Evolutionary conservation across 2,113 vertebrate species (phyloP).

Genomic region (Sorex fumeus): DNA sequence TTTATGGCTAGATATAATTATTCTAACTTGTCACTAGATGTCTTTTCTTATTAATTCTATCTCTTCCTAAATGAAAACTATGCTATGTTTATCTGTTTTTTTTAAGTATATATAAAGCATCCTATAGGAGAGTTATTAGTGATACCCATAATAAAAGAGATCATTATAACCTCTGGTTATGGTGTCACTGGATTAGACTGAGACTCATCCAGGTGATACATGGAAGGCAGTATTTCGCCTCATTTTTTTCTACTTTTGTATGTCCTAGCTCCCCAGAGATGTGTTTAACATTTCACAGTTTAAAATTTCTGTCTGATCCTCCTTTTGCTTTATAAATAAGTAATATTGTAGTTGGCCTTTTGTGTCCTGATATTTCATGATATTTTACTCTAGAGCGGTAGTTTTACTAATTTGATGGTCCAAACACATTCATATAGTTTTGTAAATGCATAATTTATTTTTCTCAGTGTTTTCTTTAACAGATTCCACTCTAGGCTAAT

Average conservation of each 20-base stretch:
- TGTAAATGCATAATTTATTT: background rate
- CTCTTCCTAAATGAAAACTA: conserved; percentile 32
- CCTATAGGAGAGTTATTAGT: background rate
- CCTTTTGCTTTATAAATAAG: conserved; percentile 17
- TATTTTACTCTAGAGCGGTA: conserved; percentile 33
- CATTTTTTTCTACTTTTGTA: background rate
- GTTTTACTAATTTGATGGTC: background rate
- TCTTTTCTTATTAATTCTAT: conserved; percentile 8
- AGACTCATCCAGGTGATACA: background rate
- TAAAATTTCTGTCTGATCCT: background rate
- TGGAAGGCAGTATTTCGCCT: background rate
- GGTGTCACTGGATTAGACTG: background rate
- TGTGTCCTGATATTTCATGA: background rate
- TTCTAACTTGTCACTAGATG: background rate
- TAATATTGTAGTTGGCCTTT: background rate
- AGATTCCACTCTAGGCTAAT: background rate
- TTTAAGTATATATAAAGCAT: background rate
- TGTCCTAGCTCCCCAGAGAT: background rate
- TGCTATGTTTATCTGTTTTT: conserved; percentile 2
- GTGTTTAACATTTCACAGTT: background rate
- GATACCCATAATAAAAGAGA: background rate
- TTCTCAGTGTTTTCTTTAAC: background rate
- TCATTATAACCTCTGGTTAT: background rate
- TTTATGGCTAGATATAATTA: conserved; percentile 44
- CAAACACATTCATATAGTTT: background rate